Base-by-base conservation (phyloP, 2,888 invertebrate species). In the Octonoba sinensis region DNA sequence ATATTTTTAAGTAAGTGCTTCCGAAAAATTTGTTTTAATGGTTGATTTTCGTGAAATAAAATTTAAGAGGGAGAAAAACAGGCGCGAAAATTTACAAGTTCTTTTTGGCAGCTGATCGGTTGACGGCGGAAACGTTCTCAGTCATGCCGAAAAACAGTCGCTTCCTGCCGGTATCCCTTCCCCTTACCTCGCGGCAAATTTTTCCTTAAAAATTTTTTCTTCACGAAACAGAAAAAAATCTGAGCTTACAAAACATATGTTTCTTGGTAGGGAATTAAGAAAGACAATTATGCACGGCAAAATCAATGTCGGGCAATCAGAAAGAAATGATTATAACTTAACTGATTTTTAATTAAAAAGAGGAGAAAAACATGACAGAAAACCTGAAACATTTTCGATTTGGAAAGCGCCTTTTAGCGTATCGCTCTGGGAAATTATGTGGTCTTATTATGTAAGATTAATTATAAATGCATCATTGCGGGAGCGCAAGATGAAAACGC, bases 401-500 rank as follows among this genome's bases (percentile, higher is more conserved):
- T 27, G 27, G 6, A 27, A 6, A 2, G 2, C 27, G 27, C 27
- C 3, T 27, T n/a, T 27, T 6, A 27, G 6, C 27, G 3, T 27
- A 27, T 27, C n/a, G 44, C 36, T 44, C 44, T 13, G 60, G 60
- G 67, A 67, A 79, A 72, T 72, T 73, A 60, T 69, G 22, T 46
- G 1, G 13, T 44, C 16, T 71, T 27, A 75, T 72, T 72, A 65
- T 65, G 72, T 60, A 72, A 78, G 27, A 54, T 72, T 72, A 77
- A 77, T 77, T 70, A 70, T 70, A 70, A 70, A 77, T 77, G 70
- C 77, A 77, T 51, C 62, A 60, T 16, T 57, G 59, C 24, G 36
- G 20, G 62, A 62, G 56, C 49, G 57, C 18, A 22, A 62, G 79
- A 79, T 79, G 59, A 66, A 67, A 60, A 72, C 56, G 71, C 78